Conservation (phyloP, 2,888 invertebrate genomes). For the Leptinotarsa rubiginosa region DNA sequence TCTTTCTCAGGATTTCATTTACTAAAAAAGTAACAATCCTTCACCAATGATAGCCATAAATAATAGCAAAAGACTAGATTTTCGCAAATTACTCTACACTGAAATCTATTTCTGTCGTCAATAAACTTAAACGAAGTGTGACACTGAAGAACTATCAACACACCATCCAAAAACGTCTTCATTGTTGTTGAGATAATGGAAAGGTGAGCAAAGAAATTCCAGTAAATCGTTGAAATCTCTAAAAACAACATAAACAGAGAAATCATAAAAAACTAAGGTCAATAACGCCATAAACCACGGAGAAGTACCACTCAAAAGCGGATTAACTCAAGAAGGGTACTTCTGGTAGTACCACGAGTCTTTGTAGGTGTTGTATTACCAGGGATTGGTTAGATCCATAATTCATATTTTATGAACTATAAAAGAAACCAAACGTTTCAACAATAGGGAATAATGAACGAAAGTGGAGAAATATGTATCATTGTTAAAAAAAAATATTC, state of each 20-base stretch:
- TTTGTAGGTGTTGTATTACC: conserved; percentile 22
- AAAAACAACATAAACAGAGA: conserved; percentile 1
- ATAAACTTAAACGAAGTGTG: not conserved
- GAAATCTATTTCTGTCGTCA: not conserved
- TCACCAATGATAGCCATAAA: not conserved
- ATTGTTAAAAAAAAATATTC: not conserved
- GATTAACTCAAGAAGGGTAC: conserved; percentile 24
- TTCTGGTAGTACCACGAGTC: not conserved
- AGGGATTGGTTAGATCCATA: conserved; percentile 2
- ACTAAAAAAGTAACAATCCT: not conserved
- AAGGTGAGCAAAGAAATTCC: not conserved
- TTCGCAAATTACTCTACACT: not conserved
- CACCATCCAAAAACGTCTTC: not conserved
- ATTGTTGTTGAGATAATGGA: not conserved
- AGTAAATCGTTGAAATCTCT: not conserved
- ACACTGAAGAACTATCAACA: not conserved
- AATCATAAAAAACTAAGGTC: conserved; percentile 2
- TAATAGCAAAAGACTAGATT: not conserved
- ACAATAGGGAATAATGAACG: conserved; percentile 9
- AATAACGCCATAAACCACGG: conserved; percentile 1
- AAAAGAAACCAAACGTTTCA: conserved; percentile 9
- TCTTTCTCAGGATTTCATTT: not conserved
- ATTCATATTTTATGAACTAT: conserved; percentile 18
- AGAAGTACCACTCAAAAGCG: conserved; percentile 8
- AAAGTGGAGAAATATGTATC: conserved; percentile 14